Conservation (phyloP, 2,888 invertebrate genomes). For the Hyposoter didymator region DNA sequence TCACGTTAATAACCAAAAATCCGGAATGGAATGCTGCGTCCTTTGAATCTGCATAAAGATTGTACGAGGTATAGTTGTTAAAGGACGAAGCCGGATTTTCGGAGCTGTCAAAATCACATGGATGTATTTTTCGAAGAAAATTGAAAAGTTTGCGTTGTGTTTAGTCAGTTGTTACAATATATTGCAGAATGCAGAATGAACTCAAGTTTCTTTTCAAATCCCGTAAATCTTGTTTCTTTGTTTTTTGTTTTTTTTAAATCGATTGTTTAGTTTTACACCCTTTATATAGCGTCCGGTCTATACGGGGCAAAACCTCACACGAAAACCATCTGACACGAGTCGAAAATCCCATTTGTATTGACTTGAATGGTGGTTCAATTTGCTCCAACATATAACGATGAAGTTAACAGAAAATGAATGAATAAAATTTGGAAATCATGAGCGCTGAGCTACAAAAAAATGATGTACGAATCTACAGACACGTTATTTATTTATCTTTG, state of each 20-base stretch:
- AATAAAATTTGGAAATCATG: neutral
- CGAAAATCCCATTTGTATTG: neutral
- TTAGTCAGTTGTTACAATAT: neutral
- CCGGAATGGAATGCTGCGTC: neutral
- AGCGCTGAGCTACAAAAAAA: neutral
- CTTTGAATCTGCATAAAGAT: neutral
- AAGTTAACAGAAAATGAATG: neutral
- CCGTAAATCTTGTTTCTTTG: neutral
- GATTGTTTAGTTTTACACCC: neutral
- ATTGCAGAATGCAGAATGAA: constrained; percentile 4
- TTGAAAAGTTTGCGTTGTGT: neutral
- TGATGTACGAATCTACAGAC: neutral
- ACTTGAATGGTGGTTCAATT: neutral
- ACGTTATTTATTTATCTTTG: neutral
- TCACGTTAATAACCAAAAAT: neutral
- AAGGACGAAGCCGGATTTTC: neutral
- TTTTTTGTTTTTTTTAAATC: neutral
- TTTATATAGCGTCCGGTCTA: constrained; percentile 29
- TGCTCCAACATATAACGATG: neutral
- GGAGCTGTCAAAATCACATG: neutral
- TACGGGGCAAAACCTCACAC: constrained; percentile 16
- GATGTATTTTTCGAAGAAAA: neutral
- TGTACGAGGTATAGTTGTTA: neutral
- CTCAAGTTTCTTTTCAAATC: neutral
- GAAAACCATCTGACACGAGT: neutral